A percentile compares a stretch with the other conserved stretches of the same genome.
These are phyloP conservation scores for Etia nguti DNA, from an alignment of 2,113 vertebrate genomes.

Conservation along the genomic window DNA sequence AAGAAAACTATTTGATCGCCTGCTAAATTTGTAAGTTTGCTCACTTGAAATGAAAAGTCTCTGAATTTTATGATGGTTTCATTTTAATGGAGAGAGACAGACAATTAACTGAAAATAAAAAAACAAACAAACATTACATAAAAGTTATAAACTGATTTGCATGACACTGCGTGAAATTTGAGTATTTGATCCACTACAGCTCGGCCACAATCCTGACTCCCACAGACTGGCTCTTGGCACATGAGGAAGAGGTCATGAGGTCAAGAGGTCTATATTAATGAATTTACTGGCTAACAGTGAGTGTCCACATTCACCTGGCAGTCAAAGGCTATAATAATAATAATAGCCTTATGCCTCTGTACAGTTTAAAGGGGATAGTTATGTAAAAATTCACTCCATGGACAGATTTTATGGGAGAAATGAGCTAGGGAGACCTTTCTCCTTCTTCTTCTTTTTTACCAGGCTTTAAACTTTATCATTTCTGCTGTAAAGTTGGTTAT, in stretches of 20 bases:
- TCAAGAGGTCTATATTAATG: neutral
- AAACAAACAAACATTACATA: neutral
- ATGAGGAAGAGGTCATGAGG: fast-evolving
- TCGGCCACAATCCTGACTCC: neutral
- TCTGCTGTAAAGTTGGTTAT: neutral
- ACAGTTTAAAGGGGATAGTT: neutral
- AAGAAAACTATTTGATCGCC: fast-evolving
- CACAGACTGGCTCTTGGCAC: neutral
- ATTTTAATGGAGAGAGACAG: neutral
- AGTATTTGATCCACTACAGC: neutral
- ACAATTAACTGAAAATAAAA: neutral
- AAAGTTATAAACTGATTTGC: neutral
- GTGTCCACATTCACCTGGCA: neutral
- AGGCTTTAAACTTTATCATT: neutral
- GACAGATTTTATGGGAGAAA: neutral
- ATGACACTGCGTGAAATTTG: neutral
- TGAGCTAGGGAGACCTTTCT: too few species aligned
- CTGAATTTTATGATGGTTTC: neutral
- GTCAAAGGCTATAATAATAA: too few species aligned
- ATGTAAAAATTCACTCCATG: neutral
- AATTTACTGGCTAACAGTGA: neutral
- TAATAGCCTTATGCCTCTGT: too few species aligned
- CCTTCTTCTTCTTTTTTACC: too few species aligned
- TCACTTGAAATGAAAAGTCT: neutral
- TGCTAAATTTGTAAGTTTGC: neutral